Evolutionary conservation across 2,888 invertebrate genomes (phyloP).

Genomic region (Rambutsinella grinnellia): DNA sequence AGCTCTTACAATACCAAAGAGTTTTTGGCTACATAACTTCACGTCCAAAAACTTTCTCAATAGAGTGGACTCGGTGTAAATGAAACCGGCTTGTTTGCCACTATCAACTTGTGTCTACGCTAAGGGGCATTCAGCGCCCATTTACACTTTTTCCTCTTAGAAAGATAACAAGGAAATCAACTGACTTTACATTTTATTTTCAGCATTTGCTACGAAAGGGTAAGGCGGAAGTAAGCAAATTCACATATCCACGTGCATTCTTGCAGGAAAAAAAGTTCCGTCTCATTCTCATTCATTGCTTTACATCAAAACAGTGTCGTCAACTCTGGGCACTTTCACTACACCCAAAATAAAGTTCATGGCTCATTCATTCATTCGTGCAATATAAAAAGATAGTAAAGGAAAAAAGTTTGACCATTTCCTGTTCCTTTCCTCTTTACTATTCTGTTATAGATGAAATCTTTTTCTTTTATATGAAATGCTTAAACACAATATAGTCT

Average conservation of each 20-base stretch:
- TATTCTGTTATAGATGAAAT: too few species aligned
- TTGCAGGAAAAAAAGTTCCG: not conserved
- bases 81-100: not conserved
- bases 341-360: slow-evolving; percentile 15
- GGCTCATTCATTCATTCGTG: not conserved
- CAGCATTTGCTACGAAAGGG: not conserved
- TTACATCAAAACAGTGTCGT: slow-evolving; percentile 45
- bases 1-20: not conserved
- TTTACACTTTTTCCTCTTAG: slow-evolving; percentile 43
- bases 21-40: slow-evolving; percentile 4
- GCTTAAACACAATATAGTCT: slow-evolving; percentile 12
- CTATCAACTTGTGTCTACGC: too few species aligned
- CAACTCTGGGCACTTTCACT: too few species aligned
- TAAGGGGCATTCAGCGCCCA: too few species aligned
- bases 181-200: slow-evolving; percentile 24
- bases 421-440: slow-evolving; percentile 10
- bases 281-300: slow-evolving; percentile 48
- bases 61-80: not conserved
- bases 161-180: slow-evolving; percentile 43
- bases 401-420: slow-evolving; percentile 30
- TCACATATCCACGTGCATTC: not conserved
- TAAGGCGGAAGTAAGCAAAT: not conserved
- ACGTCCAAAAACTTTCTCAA: not conserved
- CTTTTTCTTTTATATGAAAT: not conserved
- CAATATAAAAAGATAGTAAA: not conserved